Evolutionary conservation across 2,797 vertebrate genomes (phyloP).

Genomic region (Rachycentron canadum): DNA sequence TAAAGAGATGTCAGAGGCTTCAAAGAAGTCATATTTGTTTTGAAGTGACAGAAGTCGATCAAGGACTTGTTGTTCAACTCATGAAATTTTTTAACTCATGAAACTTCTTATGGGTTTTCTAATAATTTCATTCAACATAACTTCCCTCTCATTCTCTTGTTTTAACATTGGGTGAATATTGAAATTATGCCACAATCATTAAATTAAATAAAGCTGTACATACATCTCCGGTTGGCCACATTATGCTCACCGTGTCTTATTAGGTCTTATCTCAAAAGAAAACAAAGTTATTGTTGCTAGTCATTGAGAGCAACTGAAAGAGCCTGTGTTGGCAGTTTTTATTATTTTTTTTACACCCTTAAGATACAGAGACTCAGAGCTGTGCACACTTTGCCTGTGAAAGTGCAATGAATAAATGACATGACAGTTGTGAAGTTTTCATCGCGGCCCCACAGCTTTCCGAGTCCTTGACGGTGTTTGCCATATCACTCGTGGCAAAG

Average conservation of each 20-base stretch:
- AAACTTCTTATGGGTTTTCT: not conserved
- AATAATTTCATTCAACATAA: too few relatives aligned
- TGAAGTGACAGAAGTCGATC: constrained; percentile 14
- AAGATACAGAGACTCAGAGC: constrained; percentile 39
- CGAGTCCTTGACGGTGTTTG: constrained; percentile 59
- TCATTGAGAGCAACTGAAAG: constrained; percentile 37
- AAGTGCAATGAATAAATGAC: constrained; percentile 64
- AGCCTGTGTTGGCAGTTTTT: constrained; percentile 19
- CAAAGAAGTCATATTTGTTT: constrained; percentile 19
- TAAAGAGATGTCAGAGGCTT: constrained; percentile 12
- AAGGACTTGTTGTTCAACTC: not conserved
- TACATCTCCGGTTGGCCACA: constrained; percentile 3
- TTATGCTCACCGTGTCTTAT: constrained; percentile 28
- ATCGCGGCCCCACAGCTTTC: constrained; percentile 55
- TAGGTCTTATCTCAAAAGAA: constrained; percentile 35
- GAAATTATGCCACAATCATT: constrained; percentile 1
- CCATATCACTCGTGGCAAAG: constrained; percentile 60
- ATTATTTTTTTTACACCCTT: too few relatives aligned
- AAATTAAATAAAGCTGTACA: not conserved
- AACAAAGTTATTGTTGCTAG: constrained; percentile 29
- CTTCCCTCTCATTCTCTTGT: not conserved
- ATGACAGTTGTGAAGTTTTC: constrained; percentile 70
- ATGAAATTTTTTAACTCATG: not conserved
- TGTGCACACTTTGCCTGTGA: constrained; percentile 47
- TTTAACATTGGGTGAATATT: not conserved